Conservation (phyloP, 2,797 vertebrate species). For the Protosalanx chinensis region DNA sequence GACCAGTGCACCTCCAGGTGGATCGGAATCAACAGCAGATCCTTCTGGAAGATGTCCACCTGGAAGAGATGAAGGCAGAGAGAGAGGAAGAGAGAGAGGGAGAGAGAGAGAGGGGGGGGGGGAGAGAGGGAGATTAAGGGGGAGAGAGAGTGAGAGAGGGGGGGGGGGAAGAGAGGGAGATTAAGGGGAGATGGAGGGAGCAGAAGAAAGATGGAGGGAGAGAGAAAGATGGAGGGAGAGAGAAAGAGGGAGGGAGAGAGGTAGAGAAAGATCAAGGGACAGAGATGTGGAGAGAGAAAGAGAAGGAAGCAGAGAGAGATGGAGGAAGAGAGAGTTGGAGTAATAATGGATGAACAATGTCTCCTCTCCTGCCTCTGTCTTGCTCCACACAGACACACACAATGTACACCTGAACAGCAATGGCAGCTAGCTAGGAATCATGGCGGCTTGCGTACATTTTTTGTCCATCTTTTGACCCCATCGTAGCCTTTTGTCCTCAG, state of each 20-base stretch:
- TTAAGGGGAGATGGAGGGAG: neutral
- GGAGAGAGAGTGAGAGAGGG: neutral
- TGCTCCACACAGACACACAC: no score
- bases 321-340: no score
- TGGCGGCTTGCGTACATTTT: slow-evolving; percentile 79
- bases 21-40: slow-evolving; percentile 89
- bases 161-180: no score
- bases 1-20: slow-evolving; percentile 96
- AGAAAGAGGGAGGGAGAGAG: neutral
- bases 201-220: neutral
- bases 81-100: no score
- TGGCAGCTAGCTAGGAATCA: neutral
- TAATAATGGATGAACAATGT: no score
- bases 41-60: slow-evolving; percentile 95
- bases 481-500: slow-evolving; percentile 91
- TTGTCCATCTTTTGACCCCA: slow-evolving; percentile 94
- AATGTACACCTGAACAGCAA: no score
- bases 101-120: neutral
- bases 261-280: no score
- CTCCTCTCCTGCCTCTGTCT: no score
- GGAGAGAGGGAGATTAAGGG: neutral
- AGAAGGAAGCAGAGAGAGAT: no score
- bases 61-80: slow-evolving; percentile 38
- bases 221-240: neutral
- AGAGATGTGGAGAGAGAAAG: neutral